Evolutionary conservation across 1,140 invertebrate genomes (phyloP).

Genomic region (Medauroidea extradentata): DNA sequence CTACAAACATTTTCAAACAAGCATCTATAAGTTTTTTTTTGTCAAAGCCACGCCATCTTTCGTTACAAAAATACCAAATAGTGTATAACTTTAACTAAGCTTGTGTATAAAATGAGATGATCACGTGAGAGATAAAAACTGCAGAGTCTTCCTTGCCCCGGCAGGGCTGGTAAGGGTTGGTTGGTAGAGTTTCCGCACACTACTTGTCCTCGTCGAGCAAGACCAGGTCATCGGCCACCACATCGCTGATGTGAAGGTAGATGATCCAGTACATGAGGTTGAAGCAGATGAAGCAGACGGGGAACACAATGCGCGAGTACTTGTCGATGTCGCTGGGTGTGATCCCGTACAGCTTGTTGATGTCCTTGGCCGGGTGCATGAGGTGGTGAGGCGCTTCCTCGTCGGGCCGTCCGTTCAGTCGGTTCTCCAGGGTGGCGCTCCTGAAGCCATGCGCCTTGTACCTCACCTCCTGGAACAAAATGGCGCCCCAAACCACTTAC

Average conservation of each 20-base stretch:
- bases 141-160: no score
- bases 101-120: no score
- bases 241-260: constrained; percentile 54
- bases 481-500: constrained; percentile 51
- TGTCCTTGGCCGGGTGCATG: constrained; percentile 30
- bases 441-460: constrained; percentile 92
- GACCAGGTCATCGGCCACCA: constrained; percentile 46
- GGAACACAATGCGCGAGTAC: constrained; percentile 55
- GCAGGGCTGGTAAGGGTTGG: background rate
- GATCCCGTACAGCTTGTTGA: constrained; percentile 49
- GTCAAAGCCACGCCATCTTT: no score
- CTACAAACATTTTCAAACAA: no score
- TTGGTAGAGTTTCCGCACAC: no score
- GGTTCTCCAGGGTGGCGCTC: constrained; percentile 84
- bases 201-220: constrained; percentile 30
- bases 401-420: constrained; percentile 68
- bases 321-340: constrained; percentile 56
- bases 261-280: constrained; percentile 60
- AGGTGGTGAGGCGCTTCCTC: constrained; percentile 23
- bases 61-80: no score
- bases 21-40: no score
- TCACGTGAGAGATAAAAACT: no score
- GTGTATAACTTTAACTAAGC: no score
- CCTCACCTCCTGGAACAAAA: constrained; percentile 75
- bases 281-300: constrained; percentile 56